phyloP scores from a whole-genome alignment of 92 coral and sea anemone species.

The Parazoanthus swiftii region DNA sequence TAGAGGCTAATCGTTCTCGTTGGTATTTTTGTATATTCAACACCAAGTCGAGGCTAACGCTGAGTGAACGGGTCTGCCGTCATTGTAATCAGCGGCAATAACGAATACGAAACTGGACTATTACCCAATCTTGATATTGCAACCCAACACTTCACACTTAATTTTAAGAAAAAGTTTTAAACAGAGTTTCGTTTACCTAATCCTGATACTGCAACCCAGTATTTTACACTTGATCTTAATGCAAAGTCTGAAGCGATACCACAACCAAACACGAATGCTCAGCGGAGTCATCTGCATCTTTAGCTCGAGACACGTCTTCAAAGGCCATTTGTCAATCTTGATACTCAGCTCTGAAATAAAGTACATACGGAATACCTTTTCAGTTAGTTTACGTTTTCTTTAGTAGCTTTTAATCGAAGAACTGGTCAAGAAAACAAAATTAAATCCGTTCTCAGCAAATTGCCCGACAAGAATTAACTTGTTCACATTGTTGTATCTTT shows the following conservation, averaged over 20 bases:
- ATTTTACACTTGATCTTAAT: constrained; percentile 65
- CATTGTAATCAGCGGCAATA: too few relatives aligned
- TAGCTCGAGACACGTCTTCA: constrained; percentile 86
- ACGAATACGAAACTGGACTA: too few relatives aligned
- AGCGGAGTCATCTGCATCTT: constrained; percentile 90
- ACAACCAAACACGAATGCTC: constrained; percentile 81
- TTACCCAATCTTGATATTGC: too few relatives aligned
- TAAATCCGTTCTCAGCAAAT: too few relatives aligned
- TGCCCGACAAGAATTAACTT: too few relatives aligned
- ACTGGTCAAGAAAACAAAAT: too few relatives aligned
- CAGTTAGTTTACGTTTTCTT: neutral
- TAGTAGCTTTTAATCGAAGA: neutral
- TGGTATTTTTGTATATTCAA: too few relatives aligned
- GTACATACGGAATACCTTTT: neutral
- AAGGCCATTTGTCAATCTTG: constrained; percentile 86
- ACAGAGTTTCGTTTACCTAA: constrained; percentile 8
- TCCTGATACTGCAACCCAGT: constrained; percentile 61
- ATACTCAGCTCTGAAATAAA: constrained; percentile 66
- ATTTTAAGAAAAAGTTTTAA: neutral
- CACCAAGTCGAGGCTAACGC: too few relatives aligned
- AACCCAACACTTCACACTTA: too few relatives aligned
- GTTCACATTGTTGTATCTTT: too few relatives aligned
- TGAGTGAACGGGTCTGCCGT: too few relatives aligned
- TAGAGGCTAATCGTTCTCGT: too few relatives aligned
- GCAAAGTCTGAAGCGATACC: constrained; percentile 87